These are phyloP conservation scores for Acropternis orthonyx DNA, from an alignment of 2,797 vertebrate species.

Conservation along the genomic window DNA sequence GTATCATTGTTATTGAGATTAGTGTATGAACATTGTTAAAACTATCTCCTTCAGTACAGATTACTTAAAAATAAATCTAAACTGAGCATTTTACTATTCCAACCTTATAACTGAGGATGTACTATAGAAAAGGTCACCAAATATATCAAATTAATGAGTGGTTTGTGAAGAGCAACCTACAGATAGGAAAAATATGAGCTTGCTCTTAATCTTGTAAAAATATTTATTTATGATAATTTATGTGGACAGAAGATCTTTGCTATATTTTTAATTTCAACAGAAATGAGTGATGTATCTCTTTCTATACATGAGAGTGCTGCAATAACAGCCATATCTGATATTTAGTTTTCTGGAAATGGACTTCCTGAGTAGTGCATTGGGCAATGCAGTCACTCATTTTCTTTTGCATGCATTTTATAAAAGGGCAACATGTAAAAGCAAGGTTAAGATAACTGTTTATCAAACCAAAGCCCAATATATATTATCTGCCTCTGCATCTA, in stretches of 20 bases:
- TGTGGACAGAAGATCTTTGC: background rate
- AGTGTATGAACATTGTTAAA: background rate
- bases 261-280: background rate
- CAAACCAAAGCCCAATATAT: background rate
- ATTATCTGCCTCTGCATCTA: background rate
- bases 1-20: background rate
- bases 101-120: background rate
- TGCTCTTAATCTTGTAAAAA: background rate
- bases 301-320: background rate
- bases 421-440: background rate
- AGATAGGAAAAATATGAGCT: background rate
- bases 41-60: background rate
- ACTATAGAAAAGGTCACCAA: background rate
- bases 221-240: slow-evolving; percentile 24
- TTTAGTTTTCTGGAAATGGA: background rate
- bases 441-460: background rate
- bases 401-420: background rate
- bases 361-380: background rate
- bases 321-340: background rate
- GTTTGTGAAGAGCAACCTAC: background rate
- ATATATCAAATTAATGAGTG: background rate
- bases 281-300: background rate
- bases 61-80: background rate
- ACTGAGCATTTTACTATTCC: background rate
- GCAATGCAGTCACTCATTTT: background rate